A percentile compares a stretch with the other conserved stretches of the same genome.
phyloP scores from a whole-genome alignment of 2,113 vertebrate genomes.

The Numida meleagris region DNA sequence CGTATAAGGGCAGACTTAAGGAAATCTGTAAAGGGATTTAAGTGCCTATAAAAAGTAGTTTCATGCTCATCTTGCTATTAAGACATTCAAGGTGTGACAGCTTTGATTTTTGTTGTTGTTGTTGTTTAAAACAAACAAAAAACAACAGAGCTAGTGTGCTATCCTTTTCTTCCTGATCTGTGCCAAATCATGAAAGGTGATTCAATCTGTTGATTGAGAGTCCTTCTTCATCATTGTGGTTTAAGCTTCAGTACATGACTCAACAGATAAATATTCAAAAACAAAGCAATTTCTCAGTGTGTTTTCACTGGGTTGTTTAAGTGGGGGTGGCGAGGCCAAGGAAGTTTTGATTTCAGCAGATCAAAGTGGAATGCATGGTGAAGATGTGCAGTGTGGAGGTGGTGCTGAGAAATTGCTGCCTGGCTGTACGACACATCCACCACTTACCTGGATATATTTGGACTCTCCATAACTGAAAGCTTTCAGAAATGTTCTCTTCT shows the following conservation, averaged over 20 bases:
- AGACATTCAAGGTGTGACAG: background rate
- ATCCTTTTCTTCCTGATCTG: background rate
- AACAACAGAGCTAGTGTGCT: background rate
- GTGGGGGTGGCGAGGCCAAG: background rate
- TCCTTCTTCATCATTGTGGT: background rate
- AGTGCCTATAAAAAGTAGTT: background rate
- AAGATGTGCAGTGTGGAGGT: background rate
- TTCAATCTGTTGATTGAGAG: conserved; percentile 8
- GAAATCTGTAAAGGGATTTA: background rate
- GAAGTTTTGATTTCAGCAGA: conserved; percentile 7
- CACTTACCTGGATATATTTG: background rate
- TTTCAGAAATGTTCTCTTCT: background rate
- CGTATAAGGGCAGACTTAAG: background rate
- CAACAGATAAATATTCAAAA: conserved; percentile 53
- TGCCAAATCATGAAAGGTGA: conserved; percentile 27
- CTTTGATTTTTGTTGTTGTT: background rate
- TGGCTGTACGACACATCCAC: rapidly evolving
- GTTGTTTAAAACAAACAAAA: too few species aligned
- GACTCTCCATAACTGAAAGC: background rate
- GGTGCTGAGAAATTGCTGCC: background rate
- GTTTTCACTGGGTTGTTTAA: background rate
- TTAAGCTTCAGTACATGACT: conserved; percentile 22
- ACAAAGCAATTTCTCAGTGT: background rate
- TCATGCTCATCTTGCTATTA: background rate
- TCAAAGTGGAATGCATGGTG: background rate